Base-by-base conservation (phyloP, 2,113 vertebrate genomes). In the Sclerurus mexicanus region DNA sequence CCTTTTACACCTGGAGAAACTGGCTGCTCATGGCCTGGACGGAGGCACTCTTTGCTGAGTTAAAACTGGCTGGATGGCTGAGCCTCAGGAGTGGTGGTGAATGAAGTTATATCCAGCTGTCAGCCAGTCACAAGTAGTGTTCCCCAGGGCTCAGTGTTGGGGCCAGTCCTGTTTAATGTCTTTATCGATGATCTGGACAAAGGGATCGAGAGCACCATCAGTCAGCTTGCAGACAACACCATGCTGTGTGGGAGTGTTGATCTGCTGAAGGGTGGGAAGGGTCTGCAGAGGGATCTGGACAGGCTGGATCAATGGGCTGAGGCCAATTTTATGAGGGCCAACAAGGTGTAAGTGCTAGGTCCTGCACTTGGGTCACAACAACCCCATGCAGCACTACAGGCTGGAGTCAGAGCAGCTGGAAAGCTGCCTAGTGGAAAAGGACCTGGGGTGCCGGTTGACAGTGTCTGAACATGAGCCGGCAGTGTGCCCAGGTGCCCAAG, bases 11-110 rank as follows among this genome's bases (percentile, higher is more conserved):
- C 18, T 58, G 24, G 5, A 78, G 64, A 46, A 85, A 19, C 9
- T 53, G 63, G 12, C 20, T 64, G 63, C 8, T 72, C 11, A 1
- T 22, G 33, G 17, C 20, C 35, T 80, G 33, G 49, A 14, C 0
- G 1, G 7, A 21, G 1, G 1, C 4, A 14, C 4, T 10, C 7
- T 44, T 35, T 1, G 1, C 44, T 59, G 68, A 14, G 21, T 53
- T 9, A 39, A 74, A 81, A 35, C 9, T 64, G 44, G 9, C 64
- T 27, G 40, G 28, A 5, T 6, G 46, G 33, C 23, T 2, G 4
- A 30, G n/a, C 44, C n/a, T 46, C 33, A 25, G 72, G 59, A 35
- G 31, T 33, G 4, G 24, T 18, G 31, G 21, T 39, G 27, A 71
- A 20, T 6, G 12, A 24, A 62, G 24, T 28, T 30, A 47, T 35